Conservation (phyloP, 2,797 vertebrate genomes). For the Acropternis orthonyx region DNA sequence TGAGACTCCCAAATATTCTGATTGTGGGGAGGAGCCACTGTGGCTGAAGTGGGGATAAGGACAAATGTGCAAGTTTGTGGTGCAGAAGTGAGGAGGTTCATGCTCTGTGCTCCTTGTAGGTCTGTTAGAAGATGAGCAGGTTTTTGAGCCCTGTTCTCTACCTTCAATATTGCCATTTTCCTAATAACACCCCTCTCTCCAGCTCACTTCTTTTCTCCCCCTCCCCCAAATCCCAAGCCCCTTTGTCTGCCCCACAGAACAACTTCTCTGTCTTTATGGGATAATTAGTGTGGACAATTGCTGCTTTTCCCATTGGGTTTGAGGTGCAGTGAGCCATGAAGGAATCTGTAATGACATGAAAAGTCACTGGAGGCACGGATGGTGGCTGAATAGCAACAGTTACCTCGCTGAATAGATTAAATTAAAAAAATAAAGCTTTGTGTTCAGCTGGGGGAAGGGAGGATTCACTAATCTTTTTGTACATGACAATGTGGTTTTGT, state of each 20-base stretch:
- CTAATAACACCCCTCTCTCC: not conserved
- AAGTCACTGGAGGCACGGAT: slow-evolving; percentile 54
- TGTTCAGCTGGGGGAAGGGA: slow-evolving; percentile 38
- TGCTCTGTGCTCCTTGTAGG: not conserved
- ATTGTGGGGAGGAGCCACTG: fast-evolving
- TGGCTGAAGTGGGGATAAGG: not conserved
- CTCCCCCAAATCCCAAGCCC: slow-evolving; percentile 46
- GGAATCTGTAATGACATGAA: slow-evolving; percentile 64
- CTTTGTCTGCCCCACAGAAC: slow-evolving; percentile 59
- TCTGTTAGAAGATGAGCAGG: not conserved
- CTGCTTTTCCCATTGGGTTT: slow-evolving; percentile 59
- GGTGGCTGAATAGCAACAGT: slow-evolving; percentile 70
- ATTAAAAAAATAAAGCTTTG: slow-evolving; percentile 57
- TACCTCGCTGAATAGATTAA: slow-evolving; percentile 71
- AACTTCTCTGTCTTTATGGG: slow-evolving; percentile 65
- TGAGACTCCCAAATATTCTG: not conserved
- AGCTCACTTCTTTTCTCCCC: slow-evolving; percentile 14
- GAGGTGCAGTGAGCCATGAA: slow-evolving; percentile 63
- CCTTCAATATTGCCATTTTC: not conserved
- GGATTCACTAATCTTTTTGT: slow-evolving; percentile 54
- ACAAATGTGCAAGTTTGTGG: not conserved
- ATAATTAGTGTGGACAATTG: slow-evolving; percentile 70
- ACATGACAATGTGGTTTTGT: slow-evolving; percentile 47
- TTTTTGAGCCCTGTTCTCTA: not conserved
- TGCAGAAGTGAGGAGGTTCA: not conserved